Evolutionary conservation across 2,797 vertebrate species (phyloP).

Genomic region (Alauda arvensis): DNA sequence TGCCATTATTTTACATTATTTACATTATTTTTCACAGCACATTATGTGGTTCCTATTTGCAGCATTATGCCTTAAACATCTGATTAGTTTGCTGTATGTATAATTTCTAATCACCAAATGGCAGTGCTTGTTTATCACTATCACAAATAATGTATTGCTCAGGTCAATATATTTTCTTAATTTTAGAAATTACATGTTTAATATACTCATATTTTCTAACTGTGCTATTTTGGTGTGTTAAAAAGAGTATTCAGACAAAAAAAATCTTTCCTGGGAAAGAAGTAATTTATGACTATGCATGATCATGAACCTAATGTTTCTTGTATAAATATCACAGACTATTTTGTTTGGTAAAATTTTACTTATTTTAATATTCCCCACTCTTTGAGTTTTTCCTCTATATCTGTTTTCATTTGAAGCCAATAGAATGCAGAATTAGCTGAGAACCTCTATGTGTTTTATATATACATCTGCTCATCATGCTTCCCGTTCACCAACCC

Average conservation of each 20-base stretch:
- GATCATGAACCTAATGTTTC: background rate
- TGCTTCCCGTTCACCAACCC: background rate
- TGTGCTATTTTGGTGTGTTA: background rate
- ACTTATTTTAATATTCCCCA: background rate
- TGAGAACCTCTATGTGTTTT: background rate
- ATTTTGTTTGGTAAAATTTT: background rate
- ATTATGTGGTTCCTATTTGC: background rate
- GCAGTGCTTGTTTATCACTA: background rate
- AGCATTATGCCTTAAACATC: background rate
- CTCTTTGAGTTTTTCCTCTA: background rate
- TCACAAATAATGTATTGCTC: background rate
- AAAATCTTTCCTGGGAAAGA: background rate
- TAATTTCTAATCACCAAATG: background rate
- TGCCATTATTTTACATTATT: background rate
- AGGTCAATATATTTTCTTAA: background rate
- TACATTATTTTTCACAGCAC: background rate
- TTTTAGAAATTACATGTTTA: background rate
- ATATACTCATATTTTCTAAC: background rate
- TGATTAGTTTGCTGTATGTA: background rate
- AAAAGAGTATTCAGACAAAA: background rate
- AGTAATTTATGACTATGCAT: background rate
- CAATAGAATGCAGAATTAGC: background rate
- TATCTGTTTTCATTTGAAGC: background rate
- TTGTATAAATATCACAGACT: background rate
- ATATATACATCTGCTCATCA: background rate